Percentiles rank a stretch among this genome's conserved stretches.
Evolutionary conservation across 1,140 invertebrate genomes (phyloP).

Genomic region (Atopsyche davidsoni): DNA sequence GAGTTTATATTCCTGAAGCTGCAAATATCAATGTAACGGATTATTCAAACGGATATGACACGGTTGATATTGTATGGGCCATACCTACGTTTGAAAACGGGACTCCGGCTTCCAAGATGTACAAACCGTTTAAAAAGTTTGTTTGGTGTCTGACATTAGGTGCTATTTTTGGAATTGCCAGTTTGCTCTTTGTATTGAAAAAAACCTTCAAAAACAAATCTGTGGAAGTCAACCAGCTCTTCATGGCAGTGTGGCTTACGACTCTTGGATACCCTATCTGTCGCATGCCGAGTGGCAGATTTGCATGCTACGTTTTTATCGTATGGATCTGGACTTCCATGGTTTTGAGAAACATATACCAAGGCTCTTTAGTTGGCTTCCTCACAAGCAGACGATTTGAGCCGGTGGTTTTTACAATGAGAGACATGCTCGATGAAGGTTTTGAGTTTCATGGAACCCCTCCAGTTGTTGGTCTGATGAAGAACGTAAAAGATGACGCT

Average conservation of each 20-base stretch:
- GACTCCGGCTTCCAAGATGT: neutral
- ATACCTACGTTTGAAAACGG: slow-evolving; percentile 9
- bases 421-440: slow-evolving; percentile 7
- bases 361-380: slow-evolving; percentile 18
- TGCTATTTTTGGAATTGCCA: neutral
- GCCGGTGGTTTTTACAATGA: slow-evolving; percentile 10
- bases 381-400: slow-evolving; percentile 10
- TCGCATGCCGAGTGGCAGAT: slow-evolving; percentile 13
- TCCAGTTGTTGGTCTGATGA: slow-evolving; percentile 4
- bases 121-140: slow-evolving; percentile 4
- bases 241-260: slow-evolving; percentile 4
- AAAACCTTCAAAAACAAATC: slow-evolving; percentile 5
- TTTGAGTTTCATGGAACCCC: slow-evolving; percentile 9
- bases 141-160: slow-evolving; percentile 4
- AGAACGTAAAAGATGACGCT: slow-evolving; percentile 9
- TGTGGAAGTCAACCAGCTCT: neutral
- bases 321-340: slow-evolving; percentile 18
- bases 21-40: slow-evolving; percentile 4
- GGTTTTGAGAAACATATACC: slow-evolving; percentile 16
- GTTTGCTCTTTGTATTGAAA: neutral
- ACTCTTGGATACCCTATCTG: slow-evolving; percentile 7
- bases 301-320: slow-evolving; percentile 13
- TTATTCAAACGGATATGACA: slow-evolving; percentile 12
- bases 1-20: slow-evolving; percentile 6
- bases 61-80: slow-evolving; percentile 11